phyloP scores from a whole-genome alignment of 2,888 invertebrate species.

The Eledona agricola region DNA sequence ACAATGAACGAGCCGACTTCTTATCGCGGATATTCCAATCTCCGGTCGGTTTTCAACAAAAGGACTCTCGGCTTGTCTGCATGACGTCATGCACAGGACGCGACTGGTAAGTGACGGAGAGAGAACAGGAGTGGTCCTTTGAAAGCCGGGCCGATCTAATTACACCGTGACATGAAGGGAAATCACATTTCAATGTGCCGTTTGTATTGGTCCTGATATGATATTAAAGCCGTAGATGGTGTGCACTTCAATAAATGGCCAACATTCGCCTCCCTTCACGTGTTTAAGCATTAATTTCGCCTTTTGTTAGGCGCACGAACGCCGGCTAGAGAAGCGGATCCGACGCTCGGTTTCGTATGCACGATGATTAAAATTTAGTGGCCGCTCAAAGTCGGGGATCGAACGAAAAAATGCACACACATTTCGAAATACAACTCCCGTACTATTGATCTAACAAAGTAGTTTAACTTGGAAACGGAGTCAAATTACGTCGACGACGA shows the following conservation, averaged over 20 bases:
- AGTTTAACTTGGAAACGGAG: too few species aligned
- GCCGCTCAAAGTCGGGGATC: conserved; percentile 1
- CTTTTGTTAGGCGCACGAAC: conserved; percentile 17
- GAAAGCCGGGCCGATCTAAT: conserved; percentile 47
- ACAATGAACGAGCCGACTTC: conserved; percentile 30
- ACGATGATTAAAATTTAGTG: conserved; percentile 12
- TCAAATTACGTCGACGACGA: neutral
- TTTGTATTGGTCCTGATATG: conserved; percentile 36
- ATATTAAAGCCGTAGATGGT: conserved; percentile 27
- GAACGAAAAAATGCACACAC: neutral
- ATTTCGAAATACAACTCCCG: too few species aligned
- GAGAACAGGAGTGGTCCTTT: conserved; percentile 43
- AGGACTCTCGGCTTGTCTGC: conserved; percentile 44
- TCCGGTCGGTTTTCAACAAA: conserved; percentile 50
- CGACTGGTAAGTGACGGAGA: conserved; percentile 49
- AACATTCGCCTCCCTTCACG: conserved; percentile 14
- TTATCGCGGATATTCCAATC: conserved; percentile 52
- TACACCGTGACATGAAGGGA: conserved; percentile 43
- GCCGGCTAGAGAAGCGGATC: too few species aligned
- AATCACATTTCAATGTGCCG: conserved; percentile 42
- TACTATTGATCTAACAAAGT: too few species aligned
- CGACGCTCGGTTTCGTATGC: too few species aligned
- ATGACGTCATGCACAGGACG: conserved; percentile 45
- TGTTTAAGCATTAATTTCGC: conserved; percentile 32
- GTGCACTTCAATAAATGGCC: conserved; percentile 36